Percentiles rank a stretch among this genome's conserved stretches.
Evolutionary conservation across 30 jellyfish, hydroid and myxozoan genomes (phyloP).

Genomic region (Catostylus mosaicus): DNA sequence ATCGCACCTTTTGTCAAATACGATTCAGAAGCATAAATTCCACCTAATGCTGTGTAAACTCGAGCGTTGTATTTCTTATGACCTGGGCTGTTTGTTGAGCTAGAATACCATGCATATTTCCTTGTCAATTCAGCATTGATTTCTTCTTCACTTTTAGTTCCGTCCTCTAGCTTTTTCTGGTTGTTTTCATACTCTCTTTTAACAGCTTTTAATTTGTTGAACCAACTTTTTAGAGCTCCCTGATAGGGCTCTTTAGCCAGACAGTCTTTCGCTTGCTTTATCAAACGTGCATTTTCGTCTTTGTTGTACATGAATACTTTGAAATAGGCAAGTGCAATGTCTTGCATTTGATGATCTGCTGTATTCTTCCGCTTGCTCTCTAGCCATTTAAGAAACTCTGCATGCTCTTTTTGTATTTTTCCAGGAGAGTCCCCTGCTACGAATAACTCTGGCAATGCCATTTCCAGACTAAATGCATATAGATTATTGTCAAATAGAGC

Average conservation of each 20-base stretch:
- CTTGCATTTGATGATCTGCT: not conserved
- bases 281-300: not conserved
- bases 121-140: not conserved
- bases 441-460: slow-evolving; percentile 36
- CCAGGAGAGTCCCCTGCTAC: not conserved
- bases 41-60: not conserved
- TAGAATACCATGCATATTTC: not conserved
- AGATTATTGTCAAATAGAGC: slow-evolving; percentile 38
- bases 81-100: not conserved
- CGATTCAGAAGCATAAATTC: slow-evolving; percentile 51
- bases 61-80: not conserved
- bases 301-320: not conserved
- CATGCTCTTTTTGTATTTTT: not conserved
- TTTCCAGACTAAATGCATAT: slow-evolving; percentile 46
- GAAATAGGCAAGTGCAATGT: not conserved
- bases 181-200: too few species aligned
- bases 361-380: not conserved
- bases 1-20: slow-evolving; percentile 55
- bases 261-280: not conserved
- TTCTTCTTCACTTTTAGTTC: not conserved
- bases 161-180: not conserved
- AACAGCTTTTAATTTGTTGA: not conserved
- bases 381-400: not conserved
- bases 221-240: not conserved
- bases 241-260: not conserved